Base-by-base conservation (phyloP, 2,888 invertebrate genomes). In the Drosophila setosimentum region DNA sequence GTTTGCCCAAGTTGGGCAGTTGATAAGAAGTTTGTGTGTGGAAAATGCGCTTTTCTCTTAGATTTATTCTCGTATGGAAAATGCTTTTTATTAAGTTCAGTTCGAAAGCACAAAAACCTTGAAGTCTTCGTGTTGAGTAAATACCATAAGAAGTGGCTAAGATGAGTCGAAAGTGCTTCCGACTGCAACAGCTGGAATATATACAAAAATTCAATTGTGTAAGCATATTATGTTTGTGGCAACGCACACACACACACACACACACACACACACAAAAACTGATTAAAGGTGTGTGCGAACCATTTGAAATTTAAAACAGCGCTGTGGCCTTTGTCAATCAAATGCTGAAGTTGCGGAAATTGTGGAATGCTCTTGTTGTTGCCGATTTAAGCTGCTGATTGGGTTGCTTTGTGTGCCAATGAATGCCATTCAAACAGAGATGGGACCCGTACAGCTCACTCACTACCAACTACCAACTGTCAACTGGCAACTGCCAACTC, bases 281-380 rank as follows among this genome's bases (percentile, higher is more conserved):
- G 83, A 88, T 88, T 86, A 77, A 86, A 87, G 83, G 82, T 86
- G 77, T 83, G 73, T 49, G 65, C 53, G 42, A 48, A 64, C 21
- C 53, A 88, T 78, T 78, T 68, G 65, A 71, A 88, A 86, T 83
- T 88, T 83, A 76, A 88, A 85, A 64, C 62, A 72, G 71, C 60
- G 48, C 57, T 60, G 42, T 35, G 64, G 42, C 53, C 64, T 49
- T 42, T 72, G 72, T 62, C 77, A 87, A 87, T 85, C 73, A 85
- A 80, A 78, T 74, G 69, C 67, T 58, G 58, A 61, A 80, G 66
- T 68, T 74, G 83, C 86, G 83, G 88, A 83, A 83, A 84, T 87
- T 83, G 87, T 82, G 83, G 83, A 66, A 66, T 69, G 74, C 74
- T 75, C 74, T 82, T 87, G 67, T 62, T 78, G 79, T 45, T 61